Evolutionary conservation across 2,113 vertebrate genomes (phyloP), one percentile per base, ranked within the genome.

Genomic region (Tiliqua scincoides): DNA sequence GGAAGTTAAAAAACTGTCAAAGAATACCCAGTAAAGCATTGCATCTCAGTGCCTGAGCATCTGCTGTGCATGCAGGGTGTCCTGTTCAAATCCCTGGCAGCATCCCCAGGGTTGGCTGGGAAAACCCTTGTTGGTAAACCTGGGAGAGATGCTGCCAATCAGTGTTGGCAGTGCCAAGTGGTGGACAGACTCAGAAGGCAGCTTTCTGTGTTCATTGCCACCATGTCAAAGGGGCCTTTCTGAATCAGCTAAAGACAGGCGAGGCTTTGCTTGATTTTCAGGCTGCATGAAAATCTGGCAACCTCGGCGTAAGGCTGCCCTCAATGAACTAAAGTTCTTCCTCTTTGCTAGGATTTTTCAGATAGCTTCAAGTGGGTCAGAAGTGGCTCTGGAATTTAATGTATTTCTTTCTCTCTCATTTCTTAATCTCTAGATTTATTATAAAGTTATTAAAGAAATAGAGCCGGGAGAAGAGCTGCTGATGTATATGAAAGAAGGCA

Each of bases 381-480:
- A 7, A 6, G 7, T 17, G 3, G 32, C 27, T 79, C 27, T 77
- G 81, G 23, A 54, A 81, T 91, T 89, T 92, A 94, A 68, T 54
- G 0, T 87, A 87, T 27, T 62, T 85, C 27, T 10, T 20, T 74
- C 14, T 48, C 43, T 68, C 18, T 35, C 15, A 14, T 70, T 85
- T 91, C 87, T 52, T 87, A 89, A 73, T 18, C 9, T 93, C 87
- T 86, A 97, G 97, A 97, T 99, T 91, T 99, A 98, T 95, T 99
- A 99, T 93, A 99, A 98, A 97, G 98, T 98, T 94, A 98, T 98
- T 92, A 98, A 98, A 94, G 98, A 99, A 94, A 98, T 99, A 77
- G 98, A 98, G 93, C 97, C 98, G 0, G 99, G 99, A 87, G 98
- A 99, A 95, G 99, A 99, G 97, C 96, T 99, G 85, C 95, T 99